Base-by-base conservation (phyloP, 1,140 invertebrate species). In the Bombus confusus region DNA sequence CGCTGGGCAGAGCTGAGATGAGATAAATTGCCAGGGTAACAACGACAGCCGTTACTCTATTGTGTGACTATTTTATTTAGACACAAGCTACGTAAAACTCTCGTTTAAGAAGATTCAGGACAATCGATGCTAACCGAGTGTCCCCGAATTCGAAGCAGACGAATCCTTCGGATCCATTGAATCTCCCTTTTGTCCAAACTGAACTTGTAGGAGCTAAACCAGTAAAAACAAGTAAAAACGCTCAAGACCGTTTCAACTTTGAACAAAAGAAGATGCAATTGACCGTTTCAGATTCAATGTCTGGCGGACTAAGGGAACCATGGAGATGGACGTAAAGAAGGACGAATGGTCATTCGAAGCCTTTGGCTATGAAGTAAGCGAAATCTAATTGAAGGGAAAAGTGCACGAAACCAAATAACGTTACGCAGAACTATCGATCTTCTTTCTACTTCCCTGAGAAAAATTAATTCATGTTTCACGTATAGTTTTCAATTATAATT, bases 371-470 rank as follows among this genome's bases (percentile, higher is more conserved):
- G 74, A 12, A 62, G 6, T 78, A 80, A 81, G 18, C 39, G 80
- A 77, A 87, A 83, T 34, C 72, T 25, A 34, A 83, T 59, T 73
- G 41, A 39, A 18, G 73, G 76, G 31, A 86, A 77, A 59, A 90
- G 83, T 89, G 83, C 83, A 89, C 76, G 52, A 87, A 83, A 82
- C 34, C 43, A 85, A 59, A 28, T 85, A 75, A 43, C 25, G 28
- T 85, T 43, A n/a, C n/a, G 37, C 18, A 52, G 76, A 68, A 68
- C 1, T 31, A 0, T 47, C 25, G 31, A 66, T 37, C 9, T 15
- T 37, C 13, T 43, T 41, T 8, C 1, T 52, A 22, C 9, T 64
- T 34, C 0, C 4, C 0, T 9, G 37, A 39, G 13, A 71, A 41
- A n/a, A 28, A 71, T 80, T 37, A 13, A 34, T 47, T 18, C 6